Conservation (phyloP, 2,797 vertebrate genomes). For the Mormyrus proboscirostris region DNA sequence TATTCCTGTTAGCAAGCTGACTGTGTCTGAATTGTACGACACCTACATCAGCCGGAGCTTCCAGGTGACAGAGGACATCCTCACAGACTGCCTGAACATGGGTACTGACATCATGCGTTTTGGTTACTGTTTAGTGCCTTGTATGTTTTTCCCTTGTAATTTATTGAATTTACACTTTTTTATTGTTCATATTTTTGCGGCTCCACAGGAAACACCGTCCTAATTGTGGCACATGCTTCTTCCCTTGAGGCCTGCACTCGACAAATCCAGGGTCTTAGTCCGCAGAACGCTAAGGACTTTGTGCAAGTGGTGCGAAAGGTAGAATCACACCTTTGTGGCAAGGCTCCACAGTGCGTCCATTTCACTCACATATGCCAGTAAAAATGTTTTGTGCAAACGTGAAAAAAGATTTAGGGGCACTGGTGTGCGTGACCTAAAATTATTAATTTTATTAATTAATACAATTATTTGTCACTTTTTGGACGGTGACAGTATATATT, state of each 20-base stretch:
- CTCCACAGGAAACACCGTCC: constrained; percentile 79
- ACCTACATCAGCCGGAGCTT: constrained; percentile 93
- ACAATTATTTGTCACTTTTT: too few relatives aligned
- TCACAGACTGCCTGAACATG: constrained; percentile 84
- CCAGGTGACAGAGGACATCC: constrained; percentile 93
- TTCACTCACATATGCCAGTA: neutral
- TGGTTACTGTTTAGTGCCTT: constrained; percentile 25
- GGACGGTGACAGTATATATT: too few relatives aligned
- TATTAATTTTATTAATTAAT: too few relatives aligned
- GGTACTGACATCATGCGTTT: constrained; percentile 55
- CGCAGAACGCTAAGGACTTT: constrained; percentile 96
- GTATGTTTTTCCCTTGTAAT: neutral
- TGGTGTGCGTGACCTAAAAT: too few relatives aligned
- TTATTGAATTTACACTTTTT: neutral
- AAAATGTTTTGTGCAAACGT: neutral
- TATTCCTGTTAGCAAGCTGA: constrained; percentile 83
- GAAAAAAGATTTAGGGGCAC: neutral
- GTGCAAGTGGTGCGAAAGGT: constrained; percentile 98
- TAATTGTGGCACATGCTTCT: constrained; percentile 95
- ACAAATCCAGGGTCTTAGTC: constrained; percentile 88
- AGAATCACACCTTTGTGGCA: constrained; percentile 22
- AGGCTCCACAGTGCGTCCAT: neutral
- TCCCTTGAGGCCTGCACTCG: constrained; percentile 96
- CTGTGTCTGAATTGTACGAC: constrained; percentile 86
- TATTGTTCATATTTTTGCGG: neutral